Conservation (phyloP, 2,888 invertebrate genomes). For the Cancer borealis region DNA sequence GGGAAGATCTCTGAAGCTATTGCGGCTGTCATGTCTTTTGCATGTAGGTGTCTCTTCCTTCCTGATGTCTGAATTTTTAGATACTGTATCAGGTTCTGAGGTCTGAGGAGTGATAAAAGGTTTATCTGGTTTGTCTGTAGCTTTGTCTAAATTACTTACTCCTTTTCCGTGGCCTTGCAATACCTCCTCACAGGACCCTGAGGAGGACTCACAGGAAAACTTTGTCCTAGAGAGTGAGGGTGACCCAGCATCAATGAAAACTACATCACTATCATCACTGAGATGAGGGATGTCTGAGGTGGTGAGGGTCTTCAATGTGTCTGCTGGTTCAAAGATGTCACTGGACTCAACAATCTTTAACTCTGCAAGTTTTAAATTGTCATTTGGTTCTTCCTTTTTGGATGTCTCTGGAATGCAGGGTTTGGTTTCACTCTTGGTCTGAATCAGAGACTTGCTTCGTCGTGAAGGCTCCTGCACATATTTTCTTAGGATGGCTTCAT, state of each 20-base stretch:
- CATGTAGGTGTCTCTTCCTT: conserved; percentile 40
- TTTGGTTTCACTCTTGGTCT: background rate
- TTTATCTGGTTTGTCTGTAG: background rate
- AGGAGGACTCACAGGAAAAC: background rate
- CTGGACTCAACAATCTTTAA: conserved; percentile 59
- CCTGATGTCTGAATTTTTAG: background rate
- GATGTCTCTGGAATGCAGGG: background rate
- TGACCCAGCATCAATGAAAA: conserved; percentile 63
- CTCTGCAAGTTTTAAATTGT: conserved; percentile 31
- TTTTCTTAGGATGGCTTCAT: conserved; percentile 46
- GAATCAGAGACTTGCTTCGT: background rate
- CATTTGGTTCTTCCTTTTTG: background rate
- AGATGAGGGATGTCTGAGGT: conserved; percentile 48
- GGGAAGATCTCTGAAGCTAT: conserved; percentile 59
- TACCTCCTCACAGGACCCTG: conserved; percentile 24
- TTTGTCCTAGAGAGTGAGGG: conserved; percentile 42
- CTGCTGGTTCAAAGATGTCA: background rate
- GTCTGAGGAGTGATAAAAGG: too few species aligned
- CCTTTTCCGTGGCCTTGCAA: background rate
- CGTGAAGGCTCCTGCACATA: conserved; percentile 47
- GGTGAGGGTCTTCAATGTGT: conserved; percentile 16
- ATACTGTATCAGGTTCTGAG: background rate
- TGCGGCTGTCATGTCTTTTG: conserved; percentile 40
- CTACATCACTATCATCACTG: conserved; percentile 65
- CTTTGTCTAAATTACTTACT: background rate